Evolutionary conservation across 2,113 vertebrate genomes (phyloP), one percentile per base, ranked within the genome.

Genomic region (Corydoras sp.): DNA sequence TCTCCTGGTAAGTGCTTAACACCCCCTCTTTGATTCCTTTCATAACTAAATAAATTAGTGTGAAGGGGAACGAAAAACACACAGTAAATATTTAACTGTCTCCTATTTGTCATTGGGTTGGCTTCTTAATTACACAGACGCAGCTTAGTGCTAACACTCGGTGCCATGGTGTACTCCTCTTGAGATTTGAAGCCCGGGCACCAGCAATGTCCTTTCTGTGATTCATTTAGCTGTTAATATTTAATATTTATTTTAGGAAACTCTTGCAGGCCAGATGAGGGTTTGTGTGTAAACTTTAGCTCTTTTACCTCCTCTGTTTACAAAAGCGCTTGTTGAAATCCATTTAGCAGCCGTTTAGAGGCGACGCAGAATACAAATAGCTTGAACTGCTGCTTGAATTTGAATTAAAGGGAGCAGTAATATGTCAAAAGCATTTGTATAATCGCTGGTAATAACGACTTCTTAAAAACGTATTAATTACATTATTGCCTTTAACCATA

Each of bases 21-120:
- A 69, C 83, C 83, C 83, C 84, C 83, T 83, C 86, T 82, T 82
- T 82, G 82, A 85, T 84, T 83, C 77, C 69, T 82, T 81, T 68
- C 81, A 77, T 78, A 80, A 80, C 82, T 82, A 87, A 85, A 84
- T 83, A 87, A 86, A 86, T 87, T 86, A 86, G 67, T 60, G 48
- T 8, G 11, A 60, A 48, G 82, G 81, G 81, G 79, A 83, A 79
- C 80, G 82, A 88, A 85, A 86, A 88, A 86, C 84, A 83, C 82
- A 81, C 84, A 86, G 87, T 85, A 86, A 89, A 89, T 88, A 85
- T 90, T 90, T 88, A 88, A 88, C 86, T 86, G 84, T 88, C 84
- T 87, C 78, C 71, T 83, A 83, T 90, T 90, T 88, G 86, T 90
- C 86, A 85, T 90, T 82, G 87, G 84, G 84, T 88, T 87, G 80